Percentiles rank a stretch among this genome's conserved stretches.
These are phyloP conservation scores for Candoia aspera DNA, from an alignment of 2,113 vertebrate genomes.

Conservation along the genomic window DNA sequence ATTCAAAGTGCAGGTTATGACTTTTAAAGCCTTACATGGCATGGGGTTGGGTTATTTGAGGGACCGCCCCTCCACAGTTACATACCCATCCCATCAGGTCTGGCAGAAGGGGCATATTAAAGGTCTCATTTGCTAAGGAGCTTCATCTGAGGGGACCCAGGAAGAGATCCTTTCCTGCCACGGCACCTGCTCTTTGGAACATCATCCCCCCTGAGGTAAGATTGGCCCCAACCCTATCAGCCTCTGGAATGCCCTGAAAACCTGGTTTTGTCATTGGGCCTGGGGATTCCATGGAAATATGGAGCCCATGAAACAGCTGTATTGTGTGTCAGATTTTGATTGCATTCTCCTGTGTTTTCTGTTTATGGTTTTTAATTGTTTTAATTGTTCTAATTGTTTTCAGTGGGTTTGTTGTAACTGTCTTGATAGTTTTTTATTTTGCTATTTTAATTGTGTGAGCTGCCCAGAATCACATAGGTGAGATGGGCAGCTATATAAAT, in stretches of 20 bases:
- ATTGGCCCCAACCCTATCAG: background rate
- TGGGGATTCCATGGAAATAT: background rate
- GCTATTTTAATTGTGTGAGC: background rate
- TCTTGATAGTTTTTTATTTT: background rate
- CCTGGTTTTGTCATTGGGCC: background rate
- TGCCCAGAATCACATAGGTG: background rate
- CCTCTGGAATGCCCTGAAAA: background rate
- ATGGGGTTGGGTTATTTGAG: background rate
- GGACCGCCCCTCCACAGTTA: background rate
- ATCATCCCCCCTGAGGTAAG: background rate
- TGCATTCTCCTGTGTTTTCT: background rate
- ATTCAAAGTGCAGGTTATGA: background rate
- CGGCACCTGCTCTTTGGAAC: background rate
- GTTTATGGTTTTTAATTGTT: background rate
- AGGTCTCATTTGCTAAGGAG: background rate
- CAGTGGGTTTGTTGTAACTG: background rate
- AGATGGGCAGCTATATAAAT: background rate
- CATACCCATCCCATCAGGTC: background rate
- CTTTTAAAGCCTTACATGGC: too few relatives aligned
- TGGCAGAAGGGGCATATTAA: background rate
- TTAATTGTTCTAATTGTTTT: background rate
- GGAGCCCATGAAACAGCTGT: background rate
- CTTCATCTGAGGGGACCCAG: background rate
- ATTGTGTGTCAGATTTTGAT: background rate
- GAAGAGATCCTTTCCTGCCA: background rate